These are phyloP conservation scores for Muschampia plurimacula DNA, from an alignment of 2,888 invertebrate species.

Conservation along the genomic window DNA sequence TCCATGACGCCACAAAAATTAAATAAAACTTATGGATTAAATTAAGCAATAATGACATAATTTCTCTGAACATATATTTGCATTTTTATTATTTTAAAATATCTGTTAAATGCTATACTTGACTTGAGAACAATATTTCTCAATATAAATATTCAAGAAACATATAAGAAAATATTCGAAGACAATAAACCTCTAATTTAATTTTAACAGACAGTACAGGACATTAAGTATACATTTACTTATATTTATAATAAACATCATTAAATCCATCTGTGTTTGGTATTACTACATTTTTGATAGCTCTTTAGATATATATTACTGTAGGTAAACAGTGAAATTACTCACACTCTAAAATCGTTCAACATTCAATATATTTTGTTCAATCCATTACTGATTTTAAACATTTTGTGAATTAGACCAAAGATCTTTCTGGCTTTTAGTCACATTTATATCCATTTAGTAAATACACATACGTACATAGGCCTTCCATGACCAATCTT, in stretches of 20 bases:
- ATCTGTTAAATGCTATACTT: no score
- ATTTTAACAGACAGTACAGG: background rate
- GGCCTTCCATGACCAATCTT: slow-evolving; percentile 18
- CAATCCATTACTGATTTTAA: background rate
- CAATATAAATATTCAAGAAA: background rate
- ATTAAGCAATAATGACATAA: background rate
- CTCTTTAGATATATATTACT: slow-evolving; percentile 24
- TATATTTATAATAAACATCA: background rate
- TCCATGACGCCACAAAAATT: background rate
- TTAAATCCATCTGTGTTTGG: slow-evolving; percentile 31
- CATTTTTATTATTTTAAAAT: background rate
- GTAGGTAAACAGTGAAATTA: slow-evolving; percentile 27
- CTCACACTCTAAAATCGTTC: slow-evolving; percentile 37
- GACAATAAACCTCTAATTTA: slow-evolving; percentile 1
- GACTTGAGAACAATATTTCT: background rate
- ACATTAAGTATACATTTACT: background rate
- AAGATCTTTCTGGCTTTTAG: background rate
- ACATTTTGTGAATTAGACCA: slow-evolving; percentile 10
- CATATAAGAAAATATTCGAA: background rate
- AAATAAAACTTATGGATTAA: background rate
- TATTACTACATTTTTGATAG: slow-evolving; percentile 20
- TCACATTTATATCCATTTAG: background rate
- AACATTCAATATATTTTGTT: slow-evolving; percentile 16
- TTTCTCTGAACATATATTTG: background rate
- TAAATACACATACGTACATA: slow-evolving; percentile 13